phyloP scores from a whole-genome alignment of 64 coral and sea anemone species.

The Hydrozoanthus tunicans region DNA sequence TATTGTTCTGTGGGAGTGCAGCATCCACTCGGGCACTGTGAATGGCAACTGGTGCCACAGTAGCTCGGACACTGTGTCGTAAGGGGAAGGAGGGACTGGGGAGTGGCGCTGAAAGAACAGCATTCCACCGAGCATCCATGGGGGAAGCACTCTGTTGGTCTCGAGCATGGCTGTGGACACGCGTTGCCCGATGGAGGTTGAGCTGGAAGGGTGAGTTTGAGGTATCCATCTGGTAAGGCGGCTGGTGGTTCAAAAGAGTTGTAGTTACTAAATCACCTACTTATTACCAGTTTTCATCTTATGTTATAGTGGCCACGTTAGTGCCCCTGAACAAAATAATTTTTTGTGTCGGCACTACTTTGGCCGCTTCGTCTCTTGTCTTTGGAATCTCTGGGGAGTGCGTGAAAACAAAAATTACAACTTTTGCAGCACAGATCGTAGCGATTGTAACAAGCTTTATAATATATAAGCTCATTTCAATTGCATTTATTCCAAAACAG shows the following conservation, averaged over 20 bases:
- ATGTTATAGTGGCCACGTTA: too few relatives aligned
- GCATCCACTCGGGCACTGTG: slow-evolving; percentile 70
- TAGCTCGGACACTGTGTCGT: slow-evolving; percentile 41
- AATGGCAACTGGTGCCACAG: slow-evolving; percentile 59
- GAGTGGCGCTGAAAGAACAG: slow-evolving; percentile 59
- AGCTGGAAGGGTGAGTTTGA: slow-evolving; percentile 54
- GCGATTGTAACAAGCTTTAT: too few relatives aligned
- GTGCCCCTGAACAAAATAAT: too few relatives aligned
- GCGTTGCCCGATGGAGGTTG: slow-evolving; percentile 31
- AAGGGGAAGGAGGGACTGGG: background rate
- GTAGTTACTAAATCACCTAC: too few relatives aligned
- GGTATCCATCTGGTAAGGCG: slow-evolving; percentile 72
- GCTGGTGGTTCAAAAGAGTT: slow-evolving; percentile 38
- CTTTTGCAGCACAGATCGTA: too few relatives aligned
- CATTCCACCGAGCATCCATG: slow-evolving; percentile 64
- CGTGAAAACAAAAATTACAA: too few relatives aligned
- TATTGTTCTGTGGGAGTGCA: slow-evolving; percentile 12
- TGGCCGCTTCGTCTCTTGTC: too few relatives aligned
- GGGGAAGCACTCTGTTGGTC: slow-evolving; percentile 60
- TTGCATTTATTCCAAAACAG: too few relatives aligned
- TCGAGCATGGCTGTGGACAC: slow-evolving; percentile 84
- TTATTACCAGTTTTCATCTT: too few relatives aligned
- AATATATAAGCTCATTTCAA: too few relatives aligned
- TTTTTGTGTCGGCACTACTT: too few relatives aligned
- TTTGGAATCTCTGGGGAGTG: too few relatives aligned